Conservation (phyloP, 1,140 invertebrate genomes). For the Drosophila cardini region DNA sequence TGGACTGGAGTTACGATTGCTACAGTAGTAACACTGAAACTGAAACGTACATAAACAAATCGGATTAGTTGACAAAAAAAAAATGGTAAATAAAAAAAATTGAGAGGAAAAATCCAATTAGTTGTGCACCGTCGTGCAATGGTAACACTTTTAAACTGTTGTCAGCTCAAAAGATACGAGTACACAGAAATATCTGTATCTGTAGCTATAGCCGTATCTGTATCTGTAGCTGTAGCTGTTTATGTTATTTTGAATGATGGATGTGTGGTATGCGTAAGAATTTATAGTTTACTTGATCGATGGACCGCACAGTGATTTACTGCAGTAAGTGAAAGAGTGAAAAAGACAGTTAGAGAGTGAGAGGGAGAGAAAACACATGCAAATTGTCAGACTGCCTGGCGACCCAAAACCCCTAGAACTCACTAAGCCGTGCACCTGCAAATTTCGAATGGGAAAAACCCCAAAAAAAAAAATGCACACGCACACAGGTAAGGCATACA, state of each 20-base stretch:
- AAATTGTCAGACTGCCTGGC: conserved; percentile 74
- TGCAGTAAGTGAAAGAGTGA: too few relatives aligned
- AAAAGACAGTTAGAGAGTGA: too few relatives aligned
- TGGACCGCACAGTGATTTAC: conserved; percentile 68
- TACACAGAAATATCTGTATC: conserved; percentile 22
- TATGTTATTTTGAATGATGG: conserved; percentile 43
- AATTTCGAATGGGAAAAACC: conserved; percentile 54
- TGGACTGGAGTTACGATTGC: conserved; percentile 37
- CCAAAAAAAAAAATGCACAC: conserved; percentile 22
- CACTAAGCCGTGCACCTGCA: conserved; percentile 55
- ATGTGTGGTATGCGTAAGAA: conserved; percentile 79
- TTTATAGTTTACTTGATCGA: conserved; percentile 69
- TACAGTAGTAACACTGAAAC: conserved; percentile 42
- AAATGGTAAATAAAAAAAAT: conserved; percentile 20
- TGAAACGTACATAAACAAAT: conserved; percentile 66
- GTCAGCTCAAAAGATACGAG: conserved; percentile 34
- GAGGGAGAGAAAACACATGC: conserved; percentile 50
- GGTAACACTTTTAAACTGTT: conserved; percentile 56
- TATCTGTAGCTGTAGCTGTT: not conserved
- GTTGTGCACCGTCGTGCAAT: conserved; percentile 53
- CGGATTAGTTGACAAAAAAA: conserved; percentile 74
- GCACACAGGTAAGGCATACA: conserved; percentile 21
- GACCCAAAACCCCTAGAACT: conserved; percentile 15
- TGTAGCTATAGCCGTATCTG: conserved; percentile 3
- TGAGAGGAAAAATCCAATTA: conserved; percentile 68